These are phyloP conservation scores for Odontothrips loti DNA, from an alignment of 2,888 invertebrate genomes.

Conservation along the genomic window DNA sequence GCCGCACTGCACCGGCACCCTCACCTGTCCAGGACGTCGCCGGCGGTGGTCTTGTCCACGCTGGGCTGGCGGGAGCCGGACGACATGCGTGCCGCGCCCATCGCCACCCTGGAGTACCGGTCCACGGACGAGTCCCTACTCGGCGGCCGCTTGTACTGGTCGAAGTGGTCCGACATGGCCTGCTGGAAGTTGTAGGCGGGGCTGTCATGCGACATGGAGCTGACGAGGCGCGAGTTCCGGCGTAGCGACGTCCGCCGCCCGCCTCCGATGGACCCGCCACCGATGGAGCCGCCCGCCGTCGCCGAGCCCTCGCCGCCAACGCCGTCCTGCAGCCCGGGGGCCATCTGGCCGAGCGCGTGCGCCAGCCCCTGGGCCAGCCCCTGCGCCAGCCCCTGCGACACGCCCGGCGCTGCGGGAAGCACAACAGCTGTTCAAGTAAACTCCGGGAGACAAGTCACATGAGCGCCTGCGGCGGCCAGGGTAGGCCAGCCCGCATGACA, in stretches of 20 bases:
- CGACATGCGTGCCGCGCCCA: constrained; percentile 49
- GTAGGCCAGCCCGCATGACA: too few relatives aligned
- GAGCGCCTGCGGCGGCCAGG: neutral
- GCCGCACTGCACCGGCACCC: too few relatives aligned
- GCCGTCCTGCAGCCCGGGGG: constrained; percentile 2
- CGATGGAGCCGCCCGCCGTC: neutral
- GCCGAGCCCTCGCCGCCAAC: neutral
- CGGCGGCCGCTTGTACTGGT: constrained; percentile 88
- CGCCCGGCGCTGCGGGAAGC: neutral
- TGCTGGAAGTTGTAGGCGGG: constrained; percentile 46
- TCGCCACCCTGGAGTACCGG: constrained; percentile 67
- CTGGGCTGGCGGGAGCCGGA: constrained; percentile 71
- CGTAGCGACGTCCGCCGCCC: constrained; percentile 38
- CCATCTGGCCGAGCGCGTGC: neutral
- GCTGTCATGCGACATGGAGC: constrained; percentile 50
- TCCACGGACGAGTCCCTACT: constrained; percentile 84
- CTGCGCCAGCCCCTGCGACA: neutral
- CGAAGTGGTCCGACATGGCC: constrained; percentile 84
- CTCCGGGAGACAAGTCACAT: too few relatives aligned
- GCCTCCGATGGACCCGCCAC: constrained; percentile 27
- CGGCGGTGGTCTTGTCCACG: constrained; percentile 58
- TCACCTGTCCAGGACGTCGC: constrained; percentile 47
- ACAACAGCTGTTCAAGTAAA: too few relatives aligned
- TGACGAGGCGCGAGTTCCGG: constrained; percentile 53
- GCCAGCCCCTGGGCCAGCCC: neutral